Evolutionary conservation across 2,113 vertebrate genomes (phyloP), one percentile per base, ranked within the genome.

Genomic region (Lethenteron reissneri): DNA sequence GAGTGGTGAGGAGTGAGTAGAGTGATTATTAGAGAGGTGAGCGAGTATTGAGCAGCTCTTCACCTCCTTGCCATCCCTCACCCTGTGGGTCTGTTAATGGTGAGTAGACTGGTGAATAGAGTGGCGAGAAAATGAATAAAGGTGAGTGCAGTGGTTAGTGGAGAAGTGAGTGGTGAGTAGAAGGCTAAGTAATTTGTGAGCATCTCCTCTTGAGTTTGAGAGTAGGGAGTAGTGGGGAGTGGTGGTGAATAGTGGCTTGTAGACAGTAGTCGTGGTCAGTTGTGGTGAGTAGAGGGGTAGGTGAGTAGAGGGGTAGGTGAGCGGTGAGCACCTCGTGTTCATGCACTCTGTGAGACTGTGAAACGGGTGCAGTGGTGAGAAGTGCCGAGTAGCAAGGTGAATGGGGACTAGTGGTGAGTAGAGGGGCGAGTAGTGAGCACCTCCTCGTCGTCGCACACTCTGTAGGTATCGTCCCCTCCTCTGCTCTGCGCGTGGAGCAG

Each of bases 351-450:
- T 25, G 25, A 25, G 25, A 25, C 25, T 1, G 25, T 25, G 25
- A 25, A 3, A 25, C 25, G 25, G 25, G 3, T 3, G 25, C 3
- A 25, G 25, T 19, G 69, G 6, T 11, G 0, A 3, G 41, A n/a
- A 73, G 41, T 3, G 62, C 9, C 21, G 1, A 9, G 14, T 3
- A 59, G 1, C 2, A 2, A 3, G 5, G 25, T 74, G 73, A 95
- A 91, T 87, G 92, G 92, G 62, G 95, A 90, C 0, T 89, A 91
- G 79, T 97, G 90, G 72, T 81, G 6, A 6, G 41, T 41, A 41
- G 41, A 41, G 41, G 41, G 41, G 41, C 41, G 41, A 41, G 41
- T 85, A 74, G 94, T 82, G 2, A 74, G 14, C 75, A 82, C 80
- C 12, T 80, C 83, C 12, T 83, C 79, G 0, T 80, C 81, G 15